Base-by-base conservation (phyloP, 2,113 vertebrate species). In the Calyptomena viridis region DNA sequence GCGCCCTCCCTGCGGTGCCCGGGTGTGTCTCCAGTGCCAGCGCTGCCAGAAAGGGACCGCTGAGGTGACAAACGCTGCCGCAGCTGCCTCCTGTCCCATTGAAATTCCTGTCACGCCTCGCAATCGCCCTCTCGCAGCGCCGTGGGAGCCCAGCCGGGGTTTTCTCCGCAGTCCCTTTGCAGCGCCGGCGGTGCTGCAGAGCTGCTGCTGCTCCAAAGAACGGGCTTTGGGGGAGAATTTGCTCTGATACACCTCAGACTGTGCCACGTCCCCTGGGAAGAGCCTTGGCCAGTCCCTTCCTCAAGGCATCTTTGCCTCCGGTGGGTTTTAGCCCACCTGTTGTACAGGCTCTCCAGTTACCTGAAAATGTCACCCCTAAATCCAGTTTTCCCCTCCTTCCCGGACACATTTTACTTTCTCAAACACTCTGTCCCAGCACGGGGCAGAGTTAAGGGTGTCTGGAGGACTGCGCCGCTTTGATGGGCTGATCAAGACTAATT, bases 61-160 rank as follows among this genome's bases (percentile, higher is more conserved):
- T 21, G 84, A 31, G 79, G 39, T 69, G 83, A 52, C 33, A 60
- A 88, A 72, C 0, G 7, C 56, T 44, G 47, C 58, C 0, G 21
- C 83, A 88, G 74, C 87, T 12, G 2, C 72, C 52, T 6, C 21
- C 22, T 0, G 0, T 20, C 33, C 77, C 64, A 37, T 89, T 74
- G 37, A 46, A 50, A 95, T 96, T 84, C 91, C 28, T 73, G n/a
- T 93, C 89, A 91, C 0, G 2, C 46, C 1, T 0, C 8, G 19
- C 72, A 21, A 4, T 86, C 11, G 0, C 28, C 14, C 25, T 66
- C 67, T 59, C 24, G 0, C 7, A 86, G 64, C 0, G 19, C 0
- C 2, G 40, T 2, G 50, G 72, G 67, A 69, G 31, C 76, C 59
- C 40, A 21, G 59, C 30, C 0, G 2, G 62, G 83, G 19, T 84